Percentiles rank a stretch among this genome's conserved stretches.
Evolutionary conservation across 2,113 vertebrate species (phyloP).

Genomic region (Machaerirhynchus nigripectus): DNA sequence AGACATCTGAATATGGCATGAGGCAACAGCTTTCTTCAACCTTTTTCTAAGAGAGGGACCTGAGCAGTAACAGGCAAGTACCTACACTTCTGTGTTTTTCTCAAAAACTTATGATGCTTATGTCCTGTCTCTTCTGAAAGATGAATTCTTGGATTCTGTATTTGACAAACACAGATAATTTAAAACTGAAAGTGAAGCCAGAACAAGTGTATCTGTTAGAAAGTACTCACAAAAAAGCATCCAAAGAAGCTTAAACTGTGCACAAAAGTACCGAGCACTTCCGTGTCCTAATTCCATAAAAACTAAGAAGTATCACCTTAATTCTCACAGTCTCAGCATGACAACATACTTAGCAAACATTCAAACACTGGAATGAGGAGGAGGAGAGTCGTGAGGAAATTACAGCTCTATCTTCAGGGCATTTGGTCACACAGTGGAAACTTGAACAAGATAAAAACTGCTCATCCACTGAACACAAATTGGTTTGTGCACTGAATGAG

Average conservation of each 20-base stretch:
- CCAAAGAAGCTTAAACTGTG: background rate
- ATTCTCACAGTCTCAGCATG: background rate
- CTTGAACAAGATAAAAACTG: background rate
- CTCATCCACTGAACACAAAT: background rate
- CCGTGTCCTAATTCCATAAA: background rate
- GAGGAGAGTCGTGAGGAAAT: background rate
- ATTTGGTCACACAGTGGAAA: background rate
- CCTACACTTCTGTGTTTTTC: background rate
- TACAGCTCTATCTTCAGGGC: background rate
- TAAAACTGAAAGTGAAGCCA: background rate
- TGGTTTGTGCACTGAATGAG: background rate
- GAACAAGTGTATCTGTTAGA: background rate
- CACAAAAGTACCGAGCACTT: background rate
- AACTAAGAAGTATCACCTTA: constrained; percentile 10
- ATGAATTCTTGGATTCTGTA: background rate
- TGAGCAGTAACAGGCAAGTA: background rate
- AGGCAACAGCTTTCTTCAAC: background rate
- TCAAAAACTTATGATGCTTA: background rate
- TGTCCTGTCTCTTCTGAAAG: background rate
- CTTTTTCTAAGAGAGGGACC: background rate
- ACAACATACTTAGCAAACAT: background rate
- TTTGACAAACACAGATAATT: background rate
- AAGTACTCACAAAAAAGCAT: background rate
- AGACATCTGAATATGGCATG: background rate
- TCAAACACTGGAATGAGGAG: background rate